phyloP scores from a whole-genome alignment of 1,140 invertebrate species.

The Hyles vespertilio region DNA sequence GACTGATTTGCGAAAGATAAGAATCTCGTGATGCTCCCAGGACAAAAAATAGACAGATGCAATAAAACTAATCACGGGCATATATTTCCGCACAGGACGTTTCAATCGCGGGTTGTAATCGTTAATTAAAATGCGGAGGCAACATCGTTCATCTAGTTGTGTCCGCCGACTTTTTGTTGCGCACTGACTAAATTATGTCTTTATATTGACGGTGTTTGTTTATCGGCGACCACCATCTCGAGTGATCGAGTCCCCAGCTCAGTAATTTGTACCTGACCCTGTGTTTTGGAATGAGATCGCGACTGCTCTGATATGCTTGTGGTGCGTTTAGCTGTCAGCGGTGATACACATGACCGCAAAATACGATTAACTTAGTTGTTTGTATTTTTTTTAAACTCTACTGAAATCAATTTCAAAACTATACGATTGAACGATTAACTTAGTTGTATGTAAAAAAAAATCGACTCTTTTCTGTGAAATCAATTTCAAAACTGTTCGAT shows the following conservation, averaged over 20 bases:
- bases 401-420: too few species aligned
- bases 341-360: not conserved
- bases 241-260: constrained; percentile 49
- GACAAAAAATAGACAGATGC: constrained; percentile 4
- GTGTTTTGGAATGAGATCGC: constrained; percentile 43
- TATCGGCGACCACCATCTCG: constrained; percentile 64
- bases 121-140: constrained; percentile 61
- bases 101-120: constrained; percentile 46
- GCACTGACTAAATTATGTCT: constrained; percentile 70
- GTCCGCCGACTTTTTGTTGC: constrained; percentile 53
- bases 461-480: too few species aligned
- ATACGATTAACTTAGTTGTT: constrained; percentile 1
- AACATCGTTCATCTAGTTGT: constrained; percentile 61
- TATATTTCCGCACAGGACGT: constrained; percentile 30
- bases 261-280: constrained; percentile 66
- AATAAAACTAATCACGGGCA: constrained; percentile 30
- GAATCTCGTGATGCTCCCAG: too few species aligned
- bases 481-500: too few species aligned
- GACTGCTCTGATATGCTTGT: constrained; percentile 34
- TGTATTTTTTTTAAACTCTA: too few species aligned
- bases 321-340: constrained; percentile 5
- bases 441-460: too few species aligned
- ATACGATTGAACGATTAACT: too few species aligned
- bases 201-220: constrained; percentile 53
- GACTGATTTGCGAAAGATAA: too few species aligned